Base-by-base conservation (phyloP, 2,797 vertebrate species). In the Dromococcyx pavoninus region DNA sequence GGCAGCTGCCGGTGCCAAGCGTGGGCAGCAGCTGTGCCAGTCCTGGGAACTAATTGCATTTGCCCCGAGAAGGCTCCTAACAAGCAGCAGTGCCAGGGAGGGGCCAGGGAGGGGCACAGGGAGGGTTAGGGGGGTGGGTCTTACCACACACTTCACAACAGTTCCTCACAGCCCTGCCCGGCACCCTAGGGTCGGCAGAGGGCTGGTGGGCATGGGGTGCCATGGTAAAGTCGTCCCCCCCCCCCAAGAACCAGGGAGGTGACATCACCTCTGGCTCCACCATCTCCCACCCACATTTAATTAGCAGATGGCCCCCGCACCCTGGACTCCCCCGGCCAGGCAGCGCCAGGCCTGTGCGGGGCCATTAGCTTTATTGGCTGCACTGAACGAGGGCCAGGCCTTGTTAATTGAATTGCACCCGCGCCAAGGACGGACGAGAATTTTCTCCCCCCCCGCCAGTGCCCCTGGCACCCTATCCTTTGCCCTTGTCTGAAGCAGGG, bases 291-390 rank as follows among this genome's bases (percentile, higher is more conserved):
- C n/a, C 35, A 44, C 82, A 66, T 95, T 95, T 94, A 93, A 94
- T 94, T 95, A 95, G 88, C 94, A 95, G 95, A 93, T 93, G 92
- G 94, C 90, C 86, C 78, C 51, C 48, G 17, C 18, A 23, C 23
- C 17, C 58, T 11, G 0, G 25, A n/a, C 35, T 19, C n/a, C 65
- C 51, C 10, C 46, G 2, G 11, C 11, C 18, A 0, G 33, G 70
- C 77, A 94, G 92, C 13, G 7, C 91, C 90, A 94, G 92, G 93
- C 88, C 93, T 95, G 94, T 94, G 90, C 83, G 0, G 88, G 93
- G 92, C 95, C 94, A 95, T 95, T 95, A 95, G 93, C 96, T 91
- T 95, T 95, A 95, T 95, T 94, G 86, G 76, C 92, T 86, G 88
- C 0, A 5, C 92, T 93, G 93, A 95, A 88, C 32, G 7, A 44